Evolutionary conservation across 2,113 vertebrate species (phyloP), one percentile per base, ranked within the genome.

Genomic region (Neolamprologus tretocephalus): DNA sequence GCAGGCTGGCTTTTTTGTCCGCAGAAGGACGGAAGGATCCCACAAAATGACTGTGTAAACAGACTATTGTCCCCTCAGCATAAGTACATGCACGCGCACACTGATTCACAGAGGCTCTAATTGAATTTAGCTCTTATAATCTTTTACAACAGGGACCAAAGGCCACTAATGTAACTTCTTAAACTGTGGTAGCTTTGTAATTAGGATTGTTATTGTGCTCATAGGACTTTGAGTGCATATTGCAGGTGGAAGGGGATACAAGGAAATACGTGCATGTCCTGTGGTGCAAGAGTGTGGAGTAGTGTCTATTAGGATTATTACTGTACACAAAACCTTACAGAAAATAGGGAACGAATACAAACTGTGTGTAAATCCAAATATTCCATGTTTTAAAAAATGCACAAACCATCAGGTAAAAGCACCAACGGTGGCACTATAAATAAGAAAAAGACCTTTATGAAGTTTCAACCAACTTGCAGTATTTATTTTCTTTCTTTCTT

Each of bases 81-180:
- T n/a, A 28, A 47, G 37, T 82, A 79, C 31, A 66, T 26, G 31
- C 17, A 40, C 2, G 2, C n/a, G 1, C 40, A 49, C 63, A 78
- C n/a, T 79, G 12, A 63, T 84, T 80, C 86, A 80, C 86, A 78
- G 54, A 82, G n/a, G 53, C 73, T 84, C 79, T 88, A 88, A 92
- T 92, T 89, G 89, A 92, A 86, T 87, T 40, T 66, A 45, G 75
- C 55, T 80, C 16, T 87, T 87, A 83, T 82, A 87, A 87, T 86
- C 85, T 84, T 42, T 86, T 45, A 75, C 86, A 80, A 16, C 55
- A 5, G 93, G 84, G 89, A 92, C 73, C 81, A 37, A 58, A 83
- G 75, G 86, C 85, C 85, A 82, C 75, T 87, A 66, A 89, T 79
- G 85, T 85, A 87, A 83, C 66, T 80, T 61, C 80, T 84, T 90